These are phyloP conservation scores for Coleophora deauratella DNA, from an alignment of 2,888 invertebrate genomes.

Conservation along the genomic window DNA sequence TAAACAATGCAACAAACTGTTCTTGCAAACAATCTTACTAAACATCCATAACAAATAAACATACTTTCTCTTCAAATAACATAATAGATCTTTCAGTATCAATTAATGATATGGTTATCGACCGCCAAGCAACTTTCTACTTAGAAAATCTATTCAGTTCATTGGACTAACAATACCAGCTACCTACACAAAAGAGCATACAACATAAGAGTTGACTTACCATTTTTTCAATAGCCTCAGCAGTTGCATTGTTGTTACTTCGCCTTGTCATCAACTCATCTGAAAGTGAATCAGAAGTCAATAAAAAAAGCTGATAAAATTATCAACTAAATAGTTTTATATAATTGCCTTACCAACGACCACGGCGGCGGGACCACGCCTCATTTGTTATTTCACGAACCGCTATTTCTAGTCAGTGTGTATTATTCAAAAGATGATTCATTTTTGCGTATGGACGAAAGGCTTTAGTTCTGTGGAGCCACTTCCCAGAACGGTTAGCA, in stretches of 20 bases:
- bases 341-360: too few relatives aligned
- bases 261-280: constrained; percentile 11
- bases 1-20: too few relatives aligned
- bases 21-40: too few relatives aligned
- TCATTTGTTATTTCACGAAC: too few relatives aligned
- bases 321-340: too few relatives aligned
- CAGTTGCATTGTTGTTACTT: constrained; percentile 26
- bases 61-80: constrained; percentile 3
- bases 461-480: constrained; percentile 23
- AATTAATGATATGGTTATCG: neutral
- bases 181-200: neutral
- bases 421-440: constrained; percentile 28
- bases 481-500: constrained; percentile 38
- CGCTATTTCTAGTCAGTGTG: neutral
- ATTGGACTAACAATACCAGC: neutral
- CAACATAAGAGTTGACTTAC: constrained; percentile 27
- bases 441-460: constrained; percentile 21
- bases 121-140: constrained; percentile 2
- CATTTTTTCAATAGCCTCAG: constrained; percentile 27
- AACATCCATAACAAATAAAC: too few relatives aligned
- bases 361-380: too few relatives aligned
- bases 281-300: constrained; percentile 20
- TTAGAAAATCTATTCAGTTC: neutral
- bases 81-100: constrained; percentile 5
- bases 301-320: neutral